phyloP scores from a whole-genome alignment of 1,140 invertebrate species.

The Muscidifurax raptorellus region DNA sequence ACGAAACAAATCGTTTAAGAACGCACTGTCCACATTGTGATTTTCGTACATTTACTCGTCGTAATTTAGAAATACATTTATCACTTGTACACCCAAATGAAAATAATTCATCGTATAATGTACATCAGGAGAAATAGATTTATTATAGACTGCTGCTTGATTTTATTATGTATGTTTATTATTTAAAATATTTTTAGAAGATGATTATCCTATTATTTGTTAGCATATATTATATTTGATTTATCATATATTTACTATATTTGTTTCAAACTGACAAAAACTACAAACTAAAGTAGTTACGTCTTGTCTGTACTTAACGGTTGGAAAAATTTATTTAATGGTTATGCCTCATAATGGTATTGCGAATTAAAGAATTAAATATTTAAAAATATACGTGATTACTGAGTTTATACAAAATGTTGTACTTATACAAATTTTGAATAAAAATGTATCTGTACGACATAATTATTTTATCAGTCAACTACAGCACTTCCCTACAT shows the following conservation, averaged over 20 bases:
- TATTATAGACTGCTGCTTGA: background rate
- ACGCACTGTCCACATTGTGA: background rate
- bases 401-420: background rate
- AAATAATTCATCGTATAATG: background rate
- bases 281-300: background rate
- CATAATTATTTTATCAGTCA: background rate
- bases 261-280: too few relatives aligned
- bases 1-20: slow-evolving; percentile 7
- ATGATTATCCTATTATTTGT: background rate
- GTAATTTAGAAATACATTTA: slow-evolving; percentile 6
- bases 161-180: background rate
- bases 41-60: slow-evolving; percentile 3
- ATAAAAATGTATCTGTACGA: background rate
- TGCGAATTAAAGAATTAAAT: background rate
- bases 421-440: background rate
- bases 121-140: background rate
- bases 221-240: background rate
- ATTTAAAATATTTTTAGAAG: background rate
- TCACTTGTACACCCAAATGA: background rate
- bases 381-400: background rate
- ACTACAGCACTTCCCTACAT: background rate
- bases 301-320: too few relatives aligned
- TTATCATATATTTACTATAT: background rate
- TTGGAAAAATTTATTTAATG: background rate
- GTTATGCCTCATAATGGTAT: background rate